Conservation (phyloP, 2,113 vertebrate species). For the Syrrhaptes paradoxus region DNA sequence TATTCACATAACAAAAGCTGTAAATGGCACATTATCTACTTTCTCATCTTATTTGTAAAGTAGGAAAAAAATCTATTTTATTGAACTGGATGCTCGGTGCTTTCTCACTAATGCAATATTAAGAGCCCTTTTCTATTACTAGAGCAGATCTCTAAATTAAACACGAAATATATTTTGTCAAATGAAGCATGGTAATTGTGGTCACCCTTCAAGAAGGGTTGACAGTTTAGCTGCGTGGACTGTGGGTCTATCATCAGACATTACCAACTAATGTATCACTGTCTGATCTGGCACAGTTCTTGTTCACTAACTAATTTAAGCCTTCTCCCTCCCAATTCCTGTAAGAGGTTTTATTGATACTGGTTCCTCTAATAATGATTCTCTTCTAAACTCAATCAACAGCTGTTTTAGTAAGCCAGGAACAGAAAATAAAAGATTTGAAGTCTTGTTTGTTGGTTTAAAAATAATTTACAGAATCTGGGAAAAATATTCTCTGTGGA, state of each 20-base stretch:
- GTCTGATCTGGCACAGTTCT: neutral
- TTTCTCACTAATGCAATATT: constrained; percentile 47
- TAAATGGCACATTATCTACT: constrained; percentile 51
- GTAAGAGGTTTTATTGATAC: neutral
- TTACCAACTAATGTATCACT: neutral
- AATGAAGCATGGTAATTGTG: neutral
- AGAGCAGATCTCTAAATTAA: constrained; percentile 53
- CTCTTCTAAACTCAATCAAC: neutral
- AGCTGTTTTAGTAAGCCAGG: neutral
- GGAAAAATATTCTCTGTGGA: neutral
- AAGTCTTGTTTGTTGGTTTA: neutral
- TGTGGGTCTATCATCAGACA: neutral
- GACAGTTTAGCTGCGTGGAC: neutral
- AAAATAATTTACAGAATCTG: neutral
- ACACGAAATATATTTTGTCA: constrained; percentile 47
- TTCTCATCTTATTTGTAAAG: constrained; percentile 57
- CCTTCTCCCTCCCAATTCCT: neutral
- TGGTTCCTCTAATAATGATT: neutral
- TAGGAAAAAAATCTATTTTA: constrained; percentile 48
- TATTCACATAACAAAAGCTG: constrained; percentile 22
- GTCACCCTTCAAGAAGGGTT: neutral
- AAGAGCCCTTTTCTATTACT: constrained; percentile 34
- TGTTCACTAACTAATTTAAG: neutral
- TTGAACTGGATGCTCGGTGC: constrained; percentile 30
- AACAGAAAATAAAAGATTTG: constrained; percentile 13